These are phyloP conservation scores for Botia kubotai DNA, from an alignment of 2,797 vertebrate genomes.

Conservation along the genomic window DNA sequence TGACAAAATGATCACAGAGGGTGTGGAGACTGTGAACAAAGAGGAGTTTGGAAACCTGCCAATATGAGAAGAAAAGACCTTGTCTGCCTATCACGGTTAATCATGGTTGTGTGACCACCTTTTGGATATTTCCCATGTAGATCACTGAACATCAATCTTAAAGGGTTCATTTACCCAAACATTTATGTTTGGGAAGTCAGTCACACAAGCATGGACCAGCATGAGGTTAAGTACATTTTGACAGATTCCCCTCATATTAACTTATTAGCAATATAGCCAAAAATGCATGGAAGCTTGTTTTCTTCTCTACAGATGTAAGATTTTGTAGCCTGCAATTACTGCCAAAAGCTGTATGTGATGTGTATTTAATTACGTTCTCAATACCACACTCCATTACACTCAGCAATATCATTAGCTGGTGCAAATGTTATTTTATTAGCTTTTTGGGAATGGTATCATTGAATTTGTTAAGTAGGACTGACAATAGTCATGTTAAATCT, in stretches of 20 bases:
- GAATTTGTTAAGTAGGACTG: neutral
- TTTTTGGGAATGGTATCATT: neutral
- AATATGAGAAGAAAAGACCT: neutral
- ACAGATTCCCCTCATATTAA: neutral
- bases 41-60: neutral
- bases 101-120: no score
- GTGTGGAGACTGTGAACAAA: neutral
- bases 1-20: neutral
- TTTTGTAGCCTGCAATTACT: neutral
- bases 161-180: no score
- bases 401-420: neutral
- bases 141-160: no score
- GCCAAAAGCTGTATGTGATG: neutral
- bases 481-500: neutral
- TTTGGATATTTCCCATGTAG: no score
- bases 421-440: neutral
- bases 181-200: neutral
- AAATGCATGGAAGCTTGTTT: neutral
- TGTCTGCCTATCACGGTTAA: neutral
- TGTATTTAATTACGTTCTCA: constrained; percentile 4
- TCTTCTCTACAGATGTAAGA: no score
- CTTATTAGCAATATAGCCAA: neutral
- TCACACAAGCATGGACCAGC: neutral
- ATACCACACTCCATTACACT: neutral
- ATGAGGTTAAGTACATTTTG: neutral